A percentile compares a stretch with the other conserved stretches of the same genome.
Conservation (phyloP, 2,888 invertebrate genomes). For the Platerodrilus igneus region DNA sequence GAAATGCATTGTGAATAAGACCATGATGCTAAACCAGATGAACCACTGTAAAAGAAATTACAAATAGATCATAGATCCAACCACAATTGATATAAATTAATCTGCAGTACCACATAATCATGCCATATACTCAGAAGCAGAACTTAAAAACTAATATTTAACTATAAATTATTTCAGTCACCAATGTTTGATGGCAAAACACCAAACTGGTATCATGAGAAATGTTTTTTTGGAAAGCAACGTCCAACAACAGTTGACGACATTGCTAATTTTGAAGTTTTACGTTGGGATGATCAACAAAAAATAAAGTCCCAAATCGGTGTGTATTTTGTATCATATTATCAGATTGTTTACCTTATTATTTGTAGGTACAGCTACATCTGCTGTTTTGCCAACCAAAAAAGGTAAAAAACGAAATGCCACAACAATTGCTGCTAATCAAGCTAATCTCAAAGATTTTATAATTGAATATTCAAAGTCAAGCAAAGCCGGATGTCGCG, state of each 20-base stretch:
- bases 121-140: no score
- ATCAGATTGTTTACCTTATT: no score
- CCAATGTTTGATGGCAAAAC: constrained; percentile 81
- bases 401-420: constrained; percentile 49
- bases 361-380: constrained; percentile 41
- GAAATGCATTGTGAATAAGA: no score
- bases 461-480: constrained; percentile 85
- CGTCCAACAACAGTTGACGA: constrained; percentile 69
- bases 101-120: no score
- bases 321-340: no score
- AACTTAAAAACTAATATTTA: no score
- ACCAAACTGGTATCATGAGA: constrained; percentile 83
- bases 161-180: no score
- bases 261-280: constrained; percentile 73
- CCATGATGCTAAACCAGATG: no score
- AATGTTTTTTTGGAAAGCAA: constrained; percentile 82
- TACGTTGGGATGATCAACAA: constrained; percentile 81
- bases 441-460: constrained; percentile 60
- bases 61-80: no score
- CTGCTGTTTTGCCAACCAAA: constrained; percentile 47
- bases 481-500: constrained; percentile 70
- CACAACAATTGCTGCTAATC: constrained; percentile 31
- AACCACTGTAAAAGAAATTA: no score
- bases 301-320: constrained; percentile 64
- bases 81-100: no score